Conservation (phyloP, 2,888 invertebrate species). For the Fabriciana adippe region DNA sequence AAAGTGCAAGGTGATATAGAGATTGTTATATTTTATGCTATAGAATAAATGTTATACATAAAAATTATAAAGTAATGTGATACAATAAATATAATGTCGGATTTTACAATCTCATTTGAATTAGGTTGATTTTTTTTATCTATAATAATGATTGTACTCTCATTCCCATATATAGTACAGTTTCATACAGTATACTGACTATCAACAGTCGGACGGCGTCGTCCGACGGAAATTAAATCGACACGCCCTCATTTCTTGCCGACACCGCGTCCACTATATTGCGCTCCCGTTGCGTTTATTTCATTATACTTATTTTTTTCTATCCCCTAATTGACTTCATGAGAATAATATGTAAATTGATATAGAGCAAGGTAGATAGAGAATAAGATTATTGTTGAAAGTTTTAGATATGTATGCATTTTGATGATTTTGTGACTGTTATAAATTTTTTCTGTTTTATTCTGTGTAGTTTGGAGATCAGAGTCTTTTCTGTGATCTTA, state of each 20-base stretch:
- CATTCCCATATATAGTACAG: constrained; percentile 27
- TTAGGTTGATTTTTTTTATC: constrained; percentile 12
- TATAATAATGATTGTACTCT: constrained; percentile 8
- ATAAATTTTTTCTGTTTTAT: too few species aligned
- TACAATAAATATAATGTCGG: too few species aligned
- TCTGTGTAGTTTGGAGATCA: too few species aligned
- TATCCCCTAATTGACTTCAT: constrained; percentile 29
- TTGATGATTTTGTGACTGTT: too few species aligned
- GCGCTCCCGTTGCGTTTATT: constrained; percentile 36
- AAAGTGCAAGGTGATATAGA: too few species aligned
- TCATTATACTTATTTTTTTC: constrained; percentile 33
- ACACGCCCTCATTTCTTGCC: constrained; percentile 54
- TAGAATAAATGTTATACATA: too few species aligned
- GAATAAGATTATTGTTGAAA: too few species aligned
- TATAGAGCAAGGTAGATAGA: too few species aligned
- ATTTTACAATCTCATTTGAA: constrained; percentile 7
- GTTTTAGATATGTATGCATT: too few species aligned
- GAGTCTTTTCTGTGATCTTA: too few species aligned
- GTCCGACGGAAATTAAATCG: constrained; percentile 62
- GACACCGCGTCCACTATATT: constrained; percentile 41
- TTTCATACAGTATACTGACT: constrained; percentile 33
- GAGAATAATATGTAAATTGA: constrained; percentile 4
- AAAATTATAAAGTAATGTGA: too few species aligned
- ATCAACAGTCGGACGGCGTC: constrained; percentile 43
- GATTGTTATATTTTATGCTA: neutral